Evolutionary conservation across 2,797 vertebrate genomes (phyloP).

Genomic region (Sitta carolinensis): DNA sequence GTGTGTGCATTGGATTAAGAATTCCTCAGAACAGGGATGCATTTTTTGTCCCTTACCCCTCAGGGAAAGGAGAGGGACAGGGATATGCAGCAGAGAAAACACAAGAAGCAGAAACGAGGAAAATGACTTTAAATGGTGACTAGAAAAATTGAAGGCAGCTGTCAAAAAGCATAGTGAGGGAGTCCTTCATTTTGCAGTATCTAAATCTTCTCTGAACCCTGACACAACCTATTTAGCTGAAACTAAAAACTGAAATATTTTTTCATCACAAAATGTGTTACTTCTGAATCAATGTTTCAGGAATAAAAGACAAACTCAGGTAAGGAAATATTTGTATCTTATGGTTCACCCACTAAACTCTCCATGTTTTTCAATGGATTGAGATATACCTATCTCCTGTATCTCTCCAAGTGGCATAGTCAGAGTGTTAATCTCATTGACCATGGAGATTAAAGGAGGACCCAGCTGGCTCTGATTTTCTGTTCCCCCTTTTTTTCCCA

Average conservation of each 20-base stretch:
- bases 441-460: slow-evolving; percentile 3
- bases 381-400: not conserved
- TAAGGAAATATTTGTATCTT: not conserved
- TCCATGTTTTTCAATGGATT: not conserved
- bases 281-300: not conserved
- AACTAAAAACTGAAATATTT: not conserved
- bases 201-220: not conserved
- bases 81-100: not conserved
- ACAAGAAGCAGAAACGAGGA: not conserved
- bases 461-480: not conserved
- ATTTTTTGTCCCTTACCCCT: not conserved
- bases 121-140: not conserved
- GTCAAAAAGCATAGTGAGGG: not conserved
- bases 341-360: not conserved
- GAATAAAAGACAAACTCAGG: not conserved
- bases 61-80: not conserved
- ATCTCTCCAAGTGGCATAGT: not conserved
- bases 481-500: not conserved
- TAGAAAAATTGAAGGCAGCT: not conserved
- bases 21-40: not conserved
- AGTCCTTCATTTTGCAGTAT: not conserved
- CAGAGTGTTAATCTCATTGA: slow-evolving; percentile 1
- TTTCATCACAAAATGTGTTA: not conserved
- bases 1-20: not conserved
- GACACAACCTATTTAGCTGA: not conserved